Percentiles rank a stretch among this genome's conserved stretches.
Evolutionary conservation across 2,113 vertebrate species (phyloP).

Genomic region (Pitta sordida): DNA sequence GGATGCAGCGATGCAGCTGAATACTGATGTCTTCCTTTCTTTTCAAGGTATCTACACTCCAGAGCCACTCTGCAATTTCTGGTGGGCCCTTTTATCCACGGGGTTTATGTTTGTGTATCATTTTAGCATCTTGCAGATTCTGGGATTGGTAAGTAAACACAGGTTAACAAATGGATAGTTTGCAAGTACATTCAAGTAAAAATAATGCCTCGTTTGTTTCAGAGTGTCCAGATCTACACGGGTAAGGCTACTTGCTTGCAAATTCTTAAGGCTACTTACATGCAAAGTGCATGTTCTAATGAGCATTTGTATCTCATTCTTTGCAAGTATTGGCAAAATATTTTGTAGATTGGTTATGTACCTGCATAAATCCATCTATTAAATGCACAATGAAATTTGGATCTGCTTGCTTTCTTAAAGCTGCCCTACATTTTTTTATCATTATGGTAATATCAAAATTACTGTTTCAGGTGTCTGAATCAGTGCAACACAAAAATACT

Average conservation of each 20-base stretch:
- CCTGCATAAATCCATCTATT: slow-evolving; percentile 14
- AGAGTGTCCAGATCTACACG: not conserved
- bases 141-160: slow-evolving; percentile 88
- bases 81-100: slow-evolving; percentile 91
- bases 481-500: not conserved
- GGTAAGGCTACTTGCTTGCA: not conserved
- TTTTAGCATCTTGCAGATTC: slow-evolving; percentile 88
- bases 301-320: not conserved
- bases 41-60: slow-evolving; percentile 90
- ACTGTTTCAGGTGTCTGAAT: not conserved
- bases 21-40: slow-evolving; percentile 40
- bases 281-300: not conserved
- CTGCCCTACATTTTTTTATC: not conserved
- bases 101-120: slow-evolving; percentile 98
- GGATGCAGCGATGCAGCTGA: not conserved
- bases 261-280: not conserved
- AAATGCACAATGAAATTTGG: not conserved
- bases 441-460: not conserved
- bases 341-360: not conserved
- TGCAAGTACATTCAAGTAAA: not conserved
- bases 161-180: slow-evolving; percentile 1
- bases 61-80: slow-evolving; percentile 90
- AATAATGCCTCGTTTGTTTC: not conserved
- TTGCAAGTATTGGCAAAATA: not conserved
- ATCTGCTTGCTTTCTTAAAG: not conserved